These are phyloP conservation scores for Embiotoca jacksoni DNA, from an alignment of 2,113 vertebrate genomes.

Conservation along the genomic window DNA sequence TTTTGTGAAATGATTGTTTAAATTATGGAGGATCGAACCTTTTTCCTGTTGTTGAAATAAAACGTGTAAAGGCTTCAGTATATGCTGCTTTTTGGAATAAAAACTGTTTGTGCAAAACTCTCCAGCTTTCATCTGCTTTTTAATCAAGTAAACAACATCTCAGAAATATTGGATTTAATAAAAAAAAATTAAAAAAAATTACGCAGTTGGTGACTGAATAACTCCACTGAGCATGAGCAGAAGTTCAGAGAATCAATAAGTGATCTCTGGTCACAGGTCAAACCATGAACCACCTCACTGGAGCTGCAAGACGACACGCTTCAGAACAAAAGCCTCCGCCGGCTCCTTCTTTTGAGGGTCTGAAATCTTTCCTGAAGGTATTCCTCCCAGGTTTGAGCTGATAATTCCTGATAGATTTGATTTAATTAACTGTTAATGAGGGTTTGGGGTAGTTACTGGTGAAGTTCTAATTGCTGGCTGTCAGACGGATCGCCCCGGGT, in stretches of 20 bases:
- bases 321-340: slow-evolving; percentile 44
- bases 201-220: not conserved
- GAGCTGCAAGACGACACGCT: not conserved
- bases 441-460: slow-evolving; percentile 83
- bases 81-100: slow-evolving; percentile 79
- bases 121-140: no score
- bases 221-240: no score
- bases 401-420: slow-evolving; percentile 80
- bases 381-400: slow-evolving; percentile 53
- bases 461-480: slow-evolving; percentile 80
- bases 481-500: slow-evolving; percentile 73
- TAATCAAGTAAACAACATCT: not conserved
- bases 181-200: not conserved
- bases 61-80: slow-evolving; percentile 67
- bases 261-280: not conserved
- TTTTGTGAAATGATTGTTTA: slow-evolving; percentile 82
- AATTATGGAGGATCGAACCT: slow-evolving; percentile 75
- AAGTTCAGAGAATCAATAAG: no score
- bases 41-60: slow-evolving; percentile 63
- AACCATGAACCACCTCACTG: not conserved
- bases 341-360: not conserved
- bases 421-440: slow-evolving; percentile 85
- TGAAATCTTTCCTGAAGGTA: slow-evolving; percentile 22
- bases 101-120: slow-evolving; percentile 52
- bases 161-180: not conserved